Conservation (phyloP, 2,113 vertebrate species). For the Brachyhypopomus gauderio region DNA sequence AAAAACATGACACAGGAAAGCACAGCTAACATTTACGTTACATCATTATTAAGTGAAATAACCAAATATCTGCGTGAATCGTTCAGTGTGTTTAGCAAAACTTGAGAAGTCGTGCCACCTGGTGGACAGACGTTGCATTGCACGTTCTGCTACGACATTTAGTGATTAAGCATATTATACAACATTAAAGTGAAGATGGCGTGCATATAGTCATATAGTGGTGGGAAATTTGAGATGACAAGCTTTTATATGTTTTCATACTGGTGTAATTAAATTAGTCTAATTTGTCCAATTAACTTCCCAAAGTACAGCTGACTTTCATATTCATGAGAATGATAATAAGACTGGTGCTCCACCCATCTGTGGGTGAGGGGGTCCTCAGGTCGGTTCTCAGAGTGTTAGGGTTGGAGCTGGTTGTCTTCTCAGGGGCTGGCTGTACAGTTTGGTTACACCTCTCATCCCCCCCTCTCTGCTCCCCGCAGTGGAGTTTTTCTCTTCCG, state of each 20-base stretch:
- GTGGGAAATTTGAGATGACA: background rate
- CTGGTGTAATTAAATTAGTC: background rate
- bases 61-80: background rate
- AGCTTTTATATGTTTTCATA: background rate
- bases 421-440: slow-evolving; percentile 61
- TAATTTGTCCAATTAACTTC: slow-evolving; percentile 13
- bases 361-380: slow-evolving; percentile 30
- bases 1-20: too few species aligned
- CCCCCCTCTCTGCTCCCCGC: slow-evolving; percentile 17
- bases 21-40: too few species aligned
- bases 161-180: background rate
- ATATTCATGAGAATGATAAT: slow-evolving; percentile 48
- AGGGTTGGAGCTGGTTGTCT: slow-evolving; percentile 51
- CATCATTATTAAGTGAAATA: background rate
- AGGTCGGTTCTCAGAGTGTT: slow-evolving; percentile 40
- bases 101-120: slow-evolving; percentile 11
- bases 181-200: background rate
- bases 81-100: background rate
- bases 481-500: slow-evolving; percentile 33
- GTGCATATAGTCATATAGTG: background rate
- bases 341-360: slow-evolving; percentile 49
- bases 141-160: background rate
- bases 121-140: background rate
- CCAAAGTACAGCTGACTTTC: background rate
- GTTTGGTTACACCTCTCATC: slow-evolving; percentile 58